Percentiles rank a stretch among this genome's conserved stretches.
Evolutionary conservation across 2,113 vertebrate genomes (phyloP).

Genomic region (Hippocampus comes): DNA sequence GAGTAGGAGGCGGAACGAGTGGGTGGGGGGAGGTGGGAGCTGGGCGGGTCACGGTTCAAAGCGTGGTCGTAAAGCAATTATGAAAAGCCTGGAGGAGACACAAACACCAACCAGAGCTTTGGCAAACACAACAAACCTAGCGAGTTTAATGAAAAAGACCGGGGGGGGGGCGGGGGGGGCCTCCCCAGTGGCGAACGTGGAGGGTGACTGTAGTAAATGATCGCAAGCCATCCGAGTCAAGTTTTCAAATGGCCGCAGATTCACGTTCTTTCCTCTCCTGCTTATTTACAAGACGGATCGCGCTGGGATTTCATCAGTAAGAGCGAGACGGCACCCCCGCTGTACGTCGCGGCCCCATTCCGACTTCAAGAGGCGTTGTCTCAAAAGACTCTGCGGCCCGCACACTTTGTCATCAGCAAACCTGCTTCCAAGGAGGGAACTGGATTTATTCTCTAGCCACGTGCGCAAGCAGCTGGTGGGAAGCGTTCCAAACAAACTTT

Average conservation of each 20-base stretch:
- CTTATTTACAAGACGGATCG: conserved; percentile 35
- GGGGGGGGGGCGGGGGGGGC: not conserved
- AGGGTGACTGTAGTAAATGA: not conserved
- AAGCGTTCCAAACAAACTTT: conserved; percentile 15
- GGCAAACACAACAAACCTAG: conserved; percentile 54
- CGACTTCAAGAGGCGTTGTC: conserved; percentile 56
- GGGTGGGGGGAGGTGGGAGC: not conserved
- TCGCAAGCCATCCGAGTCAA: not conserved
- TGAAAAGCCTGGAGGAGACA: conserved; percentile 59
- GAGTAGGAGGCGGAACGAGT: conserved; percentile 13
- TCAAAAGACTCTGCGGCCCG: conserved; percentile 26
- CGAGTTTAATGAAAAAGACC: conserved; percentile 65
- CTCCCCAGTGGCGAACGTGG: not conserved
- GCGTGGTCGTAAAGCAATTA: conserved; percentile 66
- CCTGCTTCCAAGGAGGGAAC: conserved; percentile 17
- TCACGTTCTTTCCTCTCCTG: not conserved
- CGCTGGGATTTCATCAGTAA: conserved; percentile 40
- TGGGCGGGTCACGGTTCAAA: conserved; percentile 47
- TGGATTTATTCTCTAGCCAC: conserved; percentile 31
- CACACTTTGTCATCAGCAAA: conserved; percentile 40
- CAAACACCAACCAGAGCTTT: conserved; percentile 57
- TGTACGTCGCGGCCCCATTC: conserved; percentile 46
- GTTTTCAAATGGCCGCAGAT: not conserved
- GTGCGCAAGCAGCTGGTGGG: conserved; percentile 3
- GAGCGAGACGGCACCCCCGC: conserved; percentile 25